These are phyloP conservation scores for Pteronotus mesoamericanus DNA, from an alignment of 2,797 vertebrate species.

Conservation along the genomic window DNA sequence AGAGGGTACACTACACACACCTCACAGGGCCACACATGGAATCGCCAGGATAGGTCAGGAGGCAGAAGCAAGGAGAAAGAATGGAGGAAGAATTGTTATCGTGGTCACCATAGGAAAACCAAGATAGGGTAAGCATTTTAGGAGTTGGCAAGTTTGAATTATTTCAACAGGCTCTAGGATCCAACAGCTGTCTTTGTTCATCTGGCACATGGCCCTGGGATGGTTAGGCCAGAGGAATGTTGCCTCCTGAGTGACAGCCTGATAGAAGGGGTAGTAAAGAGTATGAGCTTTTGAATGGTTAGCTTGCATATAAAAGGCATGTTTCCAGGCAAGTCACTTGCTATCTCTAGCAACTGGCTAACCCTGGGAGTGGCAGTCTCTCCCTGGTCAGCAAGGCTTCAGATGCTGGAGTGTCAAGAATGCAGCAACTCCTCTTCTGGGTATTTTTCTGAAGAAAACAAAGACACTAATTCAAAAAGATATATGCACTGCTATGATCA, in stretches of 20 bases:
- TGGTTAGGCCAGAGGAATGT: not conserved
- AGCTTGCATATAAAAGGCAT: not conserved
- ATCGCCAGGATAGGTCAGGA: not conserved
- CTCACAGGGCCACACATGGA: accelerated
- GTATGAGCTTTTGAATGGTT: not conserved
- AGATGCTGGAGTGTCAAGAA: not conserved
- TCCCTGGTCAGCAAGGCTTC: not conserved
- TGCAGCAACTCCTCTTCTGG: not conserved
- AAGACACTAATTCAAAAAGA: not conserved
- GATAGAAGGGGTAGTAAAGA: not conserved
- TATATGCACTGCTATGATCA: not conserved
- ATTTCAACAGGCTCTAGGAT: not conserved
- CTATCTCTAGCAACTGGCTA: not conserved
- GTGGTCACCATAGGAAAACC: not conserved
- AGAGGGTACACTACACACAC: not conserved
- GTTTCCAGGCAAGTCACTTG: not conserved
- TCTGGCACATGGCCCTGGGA: not conserved
- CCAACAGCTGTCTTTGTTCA: not conserved
- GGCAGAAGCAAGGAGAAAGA: not conserved
- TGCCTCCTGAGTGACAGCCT: not conserved
- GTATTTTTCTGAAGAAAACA: not conserved
- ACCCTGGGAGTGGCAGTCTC: not conserved
- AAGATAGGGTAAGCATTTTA: not conserved
- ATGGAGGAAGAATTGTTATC: not conserved
- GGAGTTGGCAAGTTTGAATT: not conserved